Conservation (phyloP, 2,113 vertebrate species). For the Illadopsis cleaveri region DNA sequence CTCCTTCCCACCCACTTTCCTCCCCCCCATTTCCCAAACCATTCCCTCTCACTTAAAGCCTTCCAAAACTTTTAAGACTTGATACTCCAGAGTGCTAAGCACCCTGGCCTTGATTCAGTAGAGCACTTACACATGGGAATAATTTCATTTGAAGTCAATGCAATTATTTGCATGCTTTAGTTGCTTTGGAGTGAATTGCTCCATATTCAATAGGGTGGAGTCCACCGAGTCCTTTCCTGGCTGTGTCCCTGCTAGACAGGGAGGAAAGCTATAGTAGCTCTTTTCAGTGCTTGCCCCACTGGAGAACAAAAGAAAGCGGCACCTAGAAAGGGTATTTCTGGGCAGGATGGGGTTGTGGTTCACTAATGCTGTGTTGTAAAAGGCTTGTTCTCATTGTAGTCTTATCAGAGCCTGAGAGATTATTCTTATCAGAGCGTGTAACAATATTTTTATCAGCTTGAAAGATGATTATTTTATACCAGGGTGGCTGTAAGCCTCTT, state of each 20-base stretch:
- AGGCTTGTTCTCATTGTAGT: conserved; percentile 29
- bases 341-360: conserved; percentile 26
- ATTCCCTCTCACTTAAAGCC: neutral
- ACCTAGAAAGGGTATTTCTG: conserved; percentile 50
- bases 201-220: conserved; percentile 54
- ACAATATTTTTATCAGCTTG: conserved; percentile 52
- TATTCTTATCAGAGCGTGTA: conserved; percentile 46
- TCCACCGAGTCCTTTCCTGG: neutral
- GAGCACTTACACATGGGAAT: conserved; percentile 17
- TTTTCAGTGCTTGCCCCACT: neutral
- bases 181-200: conserved; percentile 37
- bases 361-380: conserved; percentile 4
- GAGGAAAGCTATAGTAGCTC: neutral
- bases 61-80: conserved; percentile 46
- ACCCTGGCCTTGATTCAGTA: conserved; percentile 45
- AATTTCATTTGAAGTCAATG: conserved; percentile 57
- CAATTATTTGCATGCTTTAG: conserved; percentile 55
- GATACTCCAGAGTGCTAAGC: conserved; percentile 1
- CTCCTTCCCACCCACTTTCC: neutral
- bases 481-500: neutral
- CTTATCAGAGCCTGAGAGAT: conserved; percentile 48
- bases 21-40: conserved; percentile 41
- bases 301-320: neutral
- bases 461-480: conserved; percentile 49
- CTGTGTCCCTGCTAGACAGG: neutral